phyloP scores from a whole-genome alignment of 1,140 invertebrate genomes.

The Andrena cerasifolii region DNA sequence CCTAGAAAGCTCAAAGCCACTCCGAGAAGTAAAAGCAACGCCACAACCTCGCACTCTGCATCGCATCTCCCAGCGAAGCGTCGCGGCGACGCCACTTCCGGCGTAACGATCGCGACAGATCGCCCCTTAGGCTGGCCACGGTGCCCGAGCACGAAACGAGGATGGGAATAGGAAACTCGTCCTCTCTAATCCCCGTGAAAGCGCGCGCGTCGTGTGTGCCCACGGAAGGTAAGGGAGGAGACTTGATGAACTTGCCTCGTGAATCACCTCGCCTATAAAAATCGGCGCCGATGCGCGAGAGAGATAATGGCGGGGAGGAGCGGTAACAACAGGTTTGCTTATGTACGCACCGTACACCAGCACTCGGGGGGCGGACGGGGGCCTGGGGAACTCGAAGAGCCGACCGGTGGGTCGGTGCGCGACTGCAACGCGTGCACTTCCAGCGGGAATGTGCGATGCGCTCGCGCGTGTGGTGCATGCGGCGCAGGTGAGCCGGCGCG shows the following conservation, averaged over 20 bases:
- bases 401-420: slow-evolving; percentile 23
- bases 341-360: slow-evolving; percentile 58
- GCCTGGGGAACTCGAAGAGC: neutral
- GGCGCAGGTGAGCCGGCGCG: slow-evolving; percentile 23
- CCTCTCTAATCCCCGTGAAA: slow-evolving; percentile 71
- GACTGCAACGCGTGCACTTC: slow-evolving; percentile 54
- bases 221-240: slow-evolving; percentile 58
- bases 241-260: slow-evolving; percentile 79
- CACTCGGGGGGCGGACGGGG: neutral
- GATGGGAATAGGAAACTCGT: slow-evolving; percentile 20
- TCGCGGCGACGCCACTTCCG: neutral
- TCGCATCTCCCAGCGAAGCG: neutral
- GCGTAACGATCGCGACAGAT: neutral
- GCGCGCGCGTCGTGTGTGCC: slow-evolving; percentile 46
- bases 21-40: neutral
- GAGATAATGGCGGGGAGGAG: slow-evolving; percentile 75
- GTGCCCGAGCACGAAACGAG: slow-evolving; percentile 20
- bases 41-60: too few species aligned
- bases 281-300: slow-evolving; percentile 75
- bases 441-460: slow-evolving; percentile 48
- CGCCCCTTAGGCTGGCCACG: neutral
- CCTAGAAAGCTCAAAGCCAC: too few species aligned
- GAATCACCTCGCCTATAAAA: slow-evolving; percentile 77
- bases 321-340: slow-evolving; percentile 78
- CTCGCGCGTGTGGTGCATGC: slow-evolving; percentile 6